Evolutionary conservation across 1,140 invertebrate species (phyloP), one percentile per base, ranked within the genome.

Genomic region (Panulirus ornatus): DNA sequence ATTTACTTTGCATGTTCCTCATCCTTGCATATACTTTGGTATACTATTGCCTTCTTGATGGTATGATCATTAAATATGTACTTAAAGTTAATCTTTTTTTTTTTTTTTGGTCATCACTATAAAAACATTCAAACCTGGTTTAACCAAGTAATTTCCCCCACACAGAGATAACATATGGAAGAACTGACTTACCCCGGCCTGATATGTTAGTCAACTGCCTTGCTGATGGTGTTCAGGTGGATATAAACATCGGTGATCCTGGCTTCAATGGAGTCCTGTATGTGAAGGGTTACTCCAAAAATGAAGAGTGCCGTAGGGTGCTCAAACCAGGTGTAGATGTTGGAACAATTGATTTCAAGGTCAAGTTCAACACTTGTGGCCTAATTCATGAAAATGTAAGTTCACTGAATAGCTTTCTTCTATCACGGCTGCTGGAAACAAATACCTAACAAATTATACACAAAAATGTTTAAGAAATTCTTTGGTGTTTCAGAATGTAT

Each of bases 271-370:
- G 98, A 3, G 96, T 99, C 0, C 94, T 99, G 0, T 99, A 99
- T 92, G 98, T 99, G 0, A 98, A 98, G 94, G 97, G 98, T 14
- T 97, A 98, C 93, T 98, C 97, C 93, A 98, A 98, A 93, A 97
- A 98, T 92, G 97, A 97, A 93, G 95, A 97, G 73, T 99, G 98
- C 94, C 95, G 97, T 92, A 95, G 96, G 71, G 95, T 97, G 0
- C 96, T 98, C 8, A 96, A 96, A 27, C 94, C 96, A 90, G 95
- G 96, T 14, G 96, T 92, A 27, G 94, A 95, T 58, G 95, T 96
- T 22, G 95, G 95, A 89, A 96, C 96, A 0, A 92, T 98, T 93
- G 96, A 96, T 92, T 99, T 98, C 94, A 98, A 98, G 93, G 98
- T 99, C 19, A 95, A 97, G 87, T 98, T 98, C 93, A 98, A 97